Conservation (phyloP, 1,140 invertebrate species). For the Megalonaias nervosa region DNA sequence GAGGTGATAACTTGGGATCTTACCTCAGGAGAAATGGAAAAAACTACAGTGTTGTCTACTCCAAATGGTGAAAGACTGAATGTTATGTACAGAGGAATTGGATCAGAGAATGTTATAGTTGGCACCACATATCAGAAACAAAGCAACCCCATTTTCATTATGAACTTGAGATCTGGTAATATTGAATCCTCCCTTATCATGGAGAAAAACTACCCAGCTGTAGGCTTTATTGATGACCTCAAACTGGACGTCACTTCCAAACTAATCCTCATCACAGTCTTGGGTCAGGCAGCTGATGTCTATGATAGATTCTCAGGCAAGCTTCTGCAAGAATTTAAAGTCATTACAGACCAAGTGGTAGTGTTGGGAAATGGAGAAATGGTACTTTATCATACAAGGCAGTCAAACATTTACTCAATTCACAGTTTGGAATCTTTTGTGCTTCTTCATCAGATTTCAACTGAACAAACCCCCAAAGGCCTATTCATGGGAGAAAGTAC, state of each 20-base stretch:
- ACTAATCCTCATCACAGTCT: conserved; percentile 24
- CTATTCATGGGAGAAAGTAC: conserved; percentile 24
- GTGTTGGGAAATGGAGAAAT: conserved; percentile 33
- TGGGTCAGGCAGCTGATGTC: conserved; percentile 35
- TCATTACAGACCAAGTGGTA: conserved; percentile 26
- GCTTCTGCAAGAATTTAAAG: conserved; percentile 40
- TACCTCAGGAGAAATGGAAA: conserved; percentile 41
- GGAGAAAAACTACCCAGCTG: conserved; percentile 40
- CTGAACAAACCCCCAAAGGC: conserved; percentile 21
- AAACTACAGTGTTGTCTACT: conserved; percentile 13
- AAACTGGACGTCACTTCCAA: conserved; percentile 34
- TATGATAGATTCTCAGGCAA: conserved; percentile 40
- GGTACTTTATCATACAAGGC: conserved; percentile 37
- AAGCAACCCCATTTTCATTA: conserved; percentile 34
- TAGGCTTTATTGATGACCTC: conserved; percentile 42
- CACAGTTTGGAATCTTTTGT: conserved; percentile 32
- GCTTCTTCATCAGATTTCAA: conserved; percentile 23
- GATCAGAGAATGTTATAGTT: conserved; percentile 37
- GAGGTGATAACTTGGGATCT: conserved; percentile 43
- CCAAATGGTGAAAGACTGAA: conserved; percentile 38
- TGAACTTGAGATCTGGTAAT: conserved; percentile 35
- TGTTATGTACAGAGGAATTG: conserved; percentile 29
- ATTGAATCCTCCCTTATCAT: conserved; percentile 31
- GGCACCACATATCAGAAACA: conserved; percentile 42
- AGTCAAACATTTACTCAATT: conserved; percentile 31